These are phyloP conservation scores for Siniperca scherzeri DNA, from an alignment of 2,797 vertebrate species.

Conservation along the genomic window DNA sequence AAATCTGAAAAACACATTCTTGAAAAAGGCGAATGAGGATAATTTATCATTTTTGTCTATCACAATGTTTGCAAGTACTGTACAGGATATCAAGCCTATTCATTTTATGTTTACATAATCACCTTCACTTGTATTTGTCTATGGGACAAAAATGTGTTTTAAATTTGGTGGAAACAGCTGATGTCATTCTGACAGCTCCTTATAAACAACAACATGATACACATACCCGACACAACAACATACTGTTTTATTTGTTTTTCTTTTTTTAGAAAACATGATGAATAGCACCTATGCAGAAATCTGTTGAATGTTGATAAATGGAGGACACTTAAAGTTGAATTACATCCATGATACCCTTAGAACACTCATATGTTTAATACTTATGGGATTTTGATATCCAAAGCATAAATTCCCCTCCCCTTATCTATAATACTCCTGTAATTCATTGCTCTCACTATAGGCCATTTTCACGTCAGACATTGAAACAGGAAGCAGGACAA, in stretches of 20 bases:
- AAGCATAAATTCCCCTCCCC: background rate
- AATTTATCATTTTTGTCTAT: background rate
- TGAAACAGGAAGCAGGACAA: constrained; percentile 7
- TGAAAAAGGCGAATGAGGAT: background rate
- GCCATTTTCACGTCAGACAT: background rate
- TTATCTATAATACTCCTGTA: background rate
- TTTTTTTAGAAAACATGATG: background rate
- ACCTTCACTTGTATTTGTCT: no score
- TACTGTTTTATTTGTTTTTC: background rate
- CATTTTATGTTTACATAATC: background rate
- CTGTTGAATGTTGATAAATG: background rate
- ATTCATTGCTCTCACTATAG: background rate
- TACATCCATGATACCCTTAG: background rate
- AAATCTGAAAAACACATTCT: background rate
- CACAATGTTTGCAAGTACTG: background rate
- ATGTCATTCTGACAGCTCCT: background rate
- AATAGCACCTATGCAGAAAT: background rate
- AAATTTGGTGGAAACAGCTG: background rate
- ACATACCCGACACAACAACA: background rate
- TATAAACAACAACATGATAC: background rate
- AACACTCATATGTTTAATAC: background rate
- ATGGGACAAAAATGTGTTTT: background rate
- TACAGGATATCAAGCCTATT: background rate
- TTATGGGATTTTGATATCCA: background rate
- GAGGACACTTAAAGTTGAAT: background rate